Evolutionary conservation across 1,140 invertebrate species (phyloP).

Genomic region (Zaprionus taronus): DNA sequence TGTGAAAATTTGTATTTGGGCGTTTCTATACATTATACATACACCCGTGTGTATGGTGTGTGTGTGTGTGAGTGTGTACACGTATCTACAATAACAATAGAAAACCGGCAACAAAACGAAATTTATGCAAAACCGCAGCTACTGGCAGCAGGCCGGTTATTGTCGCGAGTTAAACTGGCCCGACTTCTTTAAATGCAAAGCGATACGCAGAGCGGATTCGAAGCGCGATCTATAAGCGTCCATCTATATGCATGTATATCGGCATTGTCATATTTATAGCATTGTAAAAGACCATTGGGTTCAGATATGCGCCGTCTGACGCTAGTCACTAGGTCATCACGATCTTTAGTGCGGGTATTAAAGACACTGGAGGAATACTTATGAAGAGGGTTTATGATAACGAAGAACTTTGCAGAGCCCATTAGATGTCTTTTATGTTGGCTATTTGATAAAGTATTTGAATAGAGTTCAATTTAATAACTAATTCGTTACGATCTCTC

Average conservation of each 20-base stretch:
- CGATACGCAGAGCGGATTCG: not conserved
- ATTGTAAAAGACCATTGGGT: conserved; percentile 13
- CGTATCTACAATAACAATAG: conserved; percentile 38
- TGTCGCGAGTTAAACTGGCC: conserved; percentile 16
- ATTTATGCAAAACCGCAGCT: conserved; percentile 68
- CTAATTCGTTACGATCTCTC: not conserved
- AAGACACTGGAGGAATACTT: conserved; percentile 7
- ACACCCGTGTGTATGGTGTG: not conserved
- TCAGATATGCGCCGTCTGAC: conserved; percentile 28
- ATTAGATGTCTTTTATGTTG: conserved; percentile 1
- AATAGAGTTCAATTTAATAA: not conserved
- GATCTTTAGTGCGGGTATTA: conserved; percentile 15
- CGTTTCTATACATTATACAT: not conserved
- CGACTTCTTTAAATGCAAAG: conserved; percentile 46
- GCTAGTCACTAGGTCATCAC: conserved; percentile 4
- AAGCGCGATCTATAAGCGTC: conserved; percentile 1
- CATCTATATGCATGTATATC: not conserved
- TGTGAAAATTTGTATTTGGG: conserved; percentile 10
- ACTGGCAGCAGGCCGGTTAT: conserved; percentile 58
- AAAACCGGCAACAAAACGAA: conserved; percentile 43
- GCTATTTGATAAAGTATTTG: not conserved
- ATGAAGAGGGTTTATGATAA: not conserved
- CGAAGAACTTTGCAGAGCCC: not conserved
- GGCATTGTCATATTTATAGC: conserved; percentile 11
- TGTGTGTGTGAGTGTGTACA: not conserved